Conservation (phyloP, 2,888 invertebrate genomes). For the Imbricaverruca yamaguchii region DNA sequence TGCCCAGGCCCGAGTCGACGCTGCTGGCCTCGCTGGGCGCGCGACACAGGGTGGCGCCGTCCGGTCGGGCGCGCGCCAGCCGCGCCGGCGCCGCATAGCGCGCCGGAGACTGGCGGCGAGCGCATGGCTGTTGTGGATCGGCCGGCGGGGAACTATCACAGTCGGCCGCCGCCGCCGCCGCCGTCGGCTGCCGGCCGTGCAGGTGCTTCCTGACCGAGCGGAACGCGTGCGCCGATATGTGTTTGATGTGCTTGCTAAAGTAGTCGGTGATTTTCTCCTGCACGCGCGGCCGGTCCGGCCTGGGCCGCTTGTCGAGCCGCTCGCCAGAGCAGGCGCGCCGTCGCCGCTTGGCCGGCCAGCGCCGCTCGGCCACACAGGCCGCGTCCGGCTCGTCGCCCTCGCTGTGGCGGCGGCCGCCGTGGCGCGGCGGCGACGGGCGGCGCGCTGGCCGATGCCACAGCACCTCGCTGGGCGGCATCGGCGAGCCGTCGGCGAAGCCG, state of each 20-base stretch:
- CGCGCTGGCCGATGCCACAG: background rate
- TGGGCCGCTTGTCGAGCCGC: background rate
- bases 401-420: background rate
- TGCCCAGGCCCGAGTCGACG: slow-evolving; percentile 14
- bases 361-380: background rate
- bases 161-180: slow-evolving; percentile 68
- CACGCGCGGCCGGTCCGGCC: background rate
- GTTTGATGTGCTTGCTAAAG: slow-evolving; percentile 14
- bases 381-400: background rate
- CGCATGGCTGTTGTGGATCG: background rate
- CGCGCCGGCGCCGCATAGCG: background rate
- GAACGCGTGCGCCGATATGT: slow-evolving; percentile 18
- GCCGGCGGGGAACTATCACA: background rate
- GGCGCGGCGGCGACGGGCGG: background rate
- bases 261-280: slow-evolving; percentile 15
- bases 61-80: background rate
- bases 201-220: slow-evolving; percentile 61
- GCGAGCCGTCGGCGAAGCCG: background rate
- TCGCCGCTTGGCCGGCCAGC: background rate
- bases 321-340: background rate
- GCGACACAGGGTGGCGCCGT: background rate
- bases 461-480: slow-evolving; percentile 1
- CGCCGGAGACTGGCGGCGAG: too few species aligned
- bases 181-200: slow-evolving; percentile 84
- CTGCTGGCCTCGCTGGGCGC: slow-evolving; percentile 8